Evolutionary conservation across 2,888 invertebrate genomes (phyloP).

Genomic region (Holacanthella duospinosa): DNA sequence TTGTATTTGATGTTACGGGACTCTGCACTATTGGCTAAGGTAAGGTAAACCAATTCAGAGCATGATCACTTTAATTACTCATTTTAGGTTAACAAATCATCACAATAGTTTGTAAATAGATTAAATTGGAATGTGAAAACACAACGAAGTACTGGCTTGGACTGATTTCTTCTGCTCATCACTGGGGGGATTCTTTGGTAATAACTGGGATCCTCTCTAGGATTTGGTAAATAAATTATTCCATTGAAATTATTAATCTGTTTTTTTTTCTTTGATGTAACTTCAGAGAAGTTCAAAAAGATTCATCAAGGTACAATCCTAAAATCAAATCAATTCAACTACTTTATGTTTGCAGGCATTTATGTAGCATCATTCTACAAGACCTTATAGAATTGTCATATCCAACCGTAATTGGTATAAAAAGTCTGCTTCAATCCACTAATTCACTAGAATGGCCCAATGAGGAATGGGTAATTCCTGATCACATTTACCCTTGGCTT

Average conservation of each 20-base stretch:
- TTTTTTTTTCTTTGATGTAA: neutral
- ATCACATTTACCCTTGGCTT: constrained; percentile 20
- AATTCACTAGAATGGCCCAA: constrained; percentile 30
- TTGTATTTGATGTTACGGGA: constrained; percentile 31
- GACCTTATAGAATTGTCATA: constrained; percentile 22
- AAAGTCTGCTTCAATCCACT: constrained; percentile 20
- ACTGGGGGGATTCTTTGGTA: constrained; percentile 36
- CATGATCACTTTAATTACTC: neutral
- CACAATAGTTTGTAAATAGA: too few species aligned
- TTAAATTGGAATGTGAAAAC: constrained; percentile 31
- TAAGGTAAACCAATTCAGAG: constrained; percentile 11
- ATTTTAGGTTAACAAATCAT: too few species aligned
- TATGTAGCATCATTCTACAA: constrained; percentile 24
- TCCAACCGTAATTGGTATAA: constrained; percentile 21
- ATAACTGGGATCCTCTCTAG: constrained; percentile 31
- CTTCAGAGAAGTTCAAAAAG: too few species aligned
- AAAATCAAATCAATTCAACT: too few species aligned
- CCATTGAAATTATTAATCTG: neutral
- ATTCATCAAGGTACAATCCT: too few species aligned
- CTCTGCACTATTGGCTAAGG: constrained; percentile 32
- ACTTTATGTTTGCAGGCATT: constrained; percentile 22
- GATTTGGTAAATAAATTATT: constrained; percentile 26
- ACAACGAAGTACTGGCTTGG: constrained; percentile 34
- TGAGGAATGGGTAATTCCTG: constrained; percentile 26
- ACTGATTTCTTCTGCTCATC: constrained; percentile 33